Evolutionary conservation across 2,888 invertebrate species (phyloP), one percentile per base, ranked within the genome.

Genomic region (Pedicia rivosa): DNA sequence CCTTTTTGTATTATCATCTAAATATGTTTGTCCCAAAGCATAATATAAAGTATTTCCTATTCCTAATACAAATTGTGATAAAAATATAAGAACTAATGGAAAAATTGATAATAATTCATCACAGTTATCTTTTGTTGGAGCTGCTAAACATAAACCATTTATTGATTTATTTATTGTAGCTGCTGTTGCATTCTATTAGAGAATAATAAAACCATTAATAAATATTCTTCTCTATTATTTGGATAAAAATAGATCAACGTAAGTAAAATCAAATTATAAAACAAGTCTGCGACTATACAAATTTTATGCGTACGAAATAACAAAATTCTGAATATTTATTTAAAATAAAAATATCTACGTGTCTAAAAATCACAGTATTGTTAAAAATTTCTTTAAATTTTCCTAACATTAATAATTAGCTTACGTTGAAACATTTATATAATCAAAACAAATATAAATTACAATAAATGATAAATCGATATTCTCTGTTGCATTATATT

Each of bases 1-100:
- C 48, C 74, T 72, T 48, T 72, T 69, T 1, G 74, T 68, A 46
- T 75, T 76, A 47, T 78, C 78, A 50, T 78, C 78, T 45, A 77
- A 52, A 50, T 77, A 78, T 1, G 76, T 70, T 49, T 75, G 70
- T 2, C 77, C 76, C 28, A 78, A 55, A 2, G 72, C 68, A 50
- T 69, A 75, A 52, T 74, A 75, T 20, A 77, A 52, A 2, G 74
- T 70, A 41, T 73, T 72, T 10, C 77, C 76, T 39, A 77, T 68
- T 10, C 77, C 77, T 32, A 74, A 66, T 30, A 78, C 67, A 49
- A 77, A 74, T 53, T 77, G 75, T 0, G 77, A 77, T 28, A 74
- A 48, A 47, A 77, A 72, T 40, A 78, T 68, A 25, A 76, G 54
- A 6, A 73, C 51, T 27, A 73, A 54, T 0, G 74, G 73, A 15